Evolutionary conservation across 2,888 invertebrate species (phyloP).

Genomic region (Taphrorychus bicolor): DNA sequence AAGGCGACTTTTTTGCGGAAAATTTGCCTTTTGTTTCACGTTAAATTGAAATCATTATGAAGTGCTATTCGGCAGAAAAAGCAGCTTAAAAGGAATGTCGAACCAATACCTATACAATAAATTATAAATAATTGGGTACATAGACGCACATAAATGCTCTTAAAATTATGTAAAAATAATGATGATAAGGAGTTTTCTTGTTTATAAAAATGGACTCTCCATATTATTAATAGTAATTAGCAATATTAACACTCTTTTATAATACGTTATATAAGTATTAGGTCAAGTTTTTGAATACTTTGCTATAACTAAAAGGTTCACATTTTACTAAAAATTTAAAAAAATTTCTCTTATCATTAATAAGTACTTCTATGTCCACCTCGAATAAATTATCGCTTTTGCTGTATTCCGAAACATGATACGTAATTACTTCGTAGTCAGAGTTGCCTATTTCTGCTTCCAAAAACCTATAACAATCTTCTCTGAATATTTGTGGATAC

Average conservation of each 20-base stretch:
- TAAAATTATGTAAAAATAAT: too few species aligned
- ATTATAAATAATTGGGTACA: too few species aligned
- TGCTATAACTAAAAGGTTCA: background rate
- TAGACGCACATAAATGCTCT: too few species aligned
- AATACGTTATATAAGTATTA: too few species aligned
- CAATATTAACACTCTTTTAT: background rate
- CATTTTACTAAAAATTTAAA: conserved; percentile 1
- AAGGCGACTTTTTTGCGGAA: too few species aligned
- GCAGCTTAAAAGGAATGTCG: too few species aligned
- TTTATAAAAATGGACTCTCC: too few species aligned
- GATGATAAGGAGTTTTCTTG: too few species aligned
- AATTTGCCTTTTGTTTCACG: too few species aligned
- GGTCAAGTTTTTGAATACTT: background rate
- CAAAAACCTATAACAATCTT: conserved; percentile 47
- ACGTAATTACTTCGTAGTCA: background rate
- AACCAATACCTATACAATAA: too few species aligned
- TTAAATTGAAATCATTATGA: too few species aligned
- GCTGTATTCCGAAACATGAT: background rate
- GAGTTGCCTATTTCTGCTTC: conserved; percentile 39
- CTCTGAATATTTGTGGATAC: conserved; percentile 38
- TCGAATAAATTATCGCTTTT: background rate
- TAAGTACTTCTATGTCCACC: background rate
- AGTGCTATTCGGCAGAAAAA: too few species aligned
- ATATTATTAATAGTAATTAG: background rate
- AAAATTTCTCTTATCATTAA: background rate